Percentiles rank a stretch among this genome's conserved stretches.
phyloP scores from a whole-genome alignment of 2,113 vertebrate species.

The Ranitomeya variabilis region DNA sequence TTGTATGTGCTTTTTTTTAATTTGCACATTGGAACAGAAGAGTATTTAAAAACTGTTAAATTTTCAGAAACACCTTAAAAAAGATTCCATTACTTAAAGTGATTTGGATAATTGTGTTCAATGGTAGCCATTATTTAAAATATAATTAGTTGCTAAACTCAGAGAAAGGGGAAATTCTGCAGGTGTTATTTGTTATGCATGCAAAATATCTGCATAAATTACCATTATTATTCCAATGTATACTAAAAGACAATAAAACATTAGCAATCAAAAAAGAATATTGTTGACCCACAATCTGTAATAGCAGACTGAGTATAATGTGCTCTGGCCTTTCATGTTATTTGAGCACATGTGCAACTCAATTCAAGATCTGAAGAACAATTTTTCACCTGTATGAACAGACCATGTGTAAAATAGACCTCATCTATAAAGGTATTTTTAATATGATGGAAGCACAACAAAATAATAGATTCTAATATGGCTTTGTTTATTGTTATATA shows the following conservation, averaged over 20 bases:
- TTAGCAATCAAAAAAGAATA: conserved; percentile 81
- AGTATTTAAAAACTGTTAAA: conserved; percentile 79
- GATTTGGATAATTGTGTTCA: conserved; percentile 92
- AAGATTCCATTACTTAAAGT: conserved; percentile 93
- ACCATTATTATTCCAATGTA: conserved; percentile 85
- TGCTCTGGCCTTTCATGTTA: conserved; percentile 77
- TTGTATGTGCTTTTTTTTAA: conserved; percentile 67
- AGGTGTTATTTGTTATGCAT: conserved; percentile 91
- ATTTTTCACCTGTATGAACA: conserved; percentile 83
- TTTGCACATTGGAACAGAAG: conserved; percentile 67
- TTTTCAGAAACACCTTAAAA: conserved; percentile 87
- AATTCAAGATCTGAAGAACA: conserved; percentile 79
- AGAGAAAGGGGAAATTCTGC: conserved; percentile 86
- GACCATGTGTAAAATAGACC: conserved; percentile 67
- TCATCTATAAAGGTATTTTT: conserved; percentile 69
- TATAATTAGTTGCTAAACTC: conserved; percentile 95
- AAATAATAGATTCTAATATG: conserved; percentile 21
- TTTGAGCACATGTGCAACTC: conserved; percentile 67
- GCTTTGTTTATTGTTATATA: conserved; percentile 36
- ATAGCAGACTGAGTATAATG: conserved; percentile 74
- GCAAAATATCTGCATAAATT: conserved; percentile 87
- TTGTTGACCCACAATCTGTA: conserved; percentile 86
- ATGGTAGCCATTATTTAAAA: conserved; percentile 96
- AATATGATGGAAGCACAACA: conserved; percentile 60
- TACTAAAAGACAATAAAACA: conserved; percentile 85